phyloP scores from a whole-genome alignment of 1,140 invertebrate species.

The Dreissena polymorpha region DNA sequence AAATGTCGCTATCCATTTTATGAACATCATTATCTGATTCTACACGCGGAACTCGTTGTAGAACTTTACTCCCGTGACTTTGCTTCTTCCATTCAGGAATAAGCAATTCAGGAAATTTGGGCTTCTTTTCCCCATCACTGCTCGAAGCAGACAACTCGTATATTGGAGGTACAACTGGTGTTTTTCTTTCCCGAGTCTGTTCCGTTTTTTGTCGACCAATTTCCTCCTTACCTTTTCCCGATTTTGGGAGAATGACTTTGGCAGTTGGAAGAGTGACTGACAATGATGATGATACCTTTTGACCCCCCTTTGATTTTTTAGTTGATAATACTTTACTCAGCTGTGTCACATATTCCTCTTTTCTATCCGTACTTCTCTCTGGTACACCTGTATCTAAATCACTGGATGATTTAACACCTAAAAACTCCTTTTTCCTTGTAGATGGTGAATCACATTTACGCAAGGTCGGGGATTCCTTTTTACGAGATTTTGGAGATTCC shows the following conservation, averaged over 20 bases:
- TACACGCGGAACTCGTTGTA: constrained; percentile 26
- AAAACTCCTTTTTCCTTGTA: constrained; percentile 30
- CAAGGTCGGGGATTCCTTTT: constrained; percentile 40
- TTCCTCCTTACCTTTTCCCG: constrained; percentile 1
- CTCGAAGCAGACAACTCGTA: not conserved
- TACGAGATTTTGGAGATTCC: constrained; percentile 50
- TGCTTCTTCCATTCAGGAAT: constrained; percentile 61
- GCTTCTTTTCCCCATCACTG: constrained; percentile 11
- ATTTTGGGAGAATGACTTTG: constrained; percentile 58
- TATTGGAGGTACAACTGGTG: too few species aligned
- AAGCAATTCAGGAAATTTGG: constrained; percentile 64
- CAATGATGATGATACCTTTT: constrained; percentile 2
- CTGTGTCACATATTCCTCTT: constrained; percentile 42
- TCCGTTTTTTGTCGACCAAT: not conserved
- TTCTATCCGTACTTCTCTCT: constrained; percentile 41
- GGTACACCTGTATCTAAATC: not conserved
- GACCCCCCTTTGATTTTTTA: not conserved
- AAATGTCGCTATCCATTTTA: constrained; percentile 35
- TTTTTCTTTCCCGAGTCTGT: too few species aligned
- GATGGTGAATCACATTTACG: constrained; percentile 41
- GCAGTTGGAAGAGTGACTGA: constrained; percentile 63
- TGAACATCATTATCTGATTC: constrained; percentile 37
- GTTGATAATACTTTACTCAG: constrained; percentile 18
- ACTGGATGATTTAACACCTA: constrained; percentile 34
- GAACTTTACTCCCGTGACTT: constrained; percentile 36